phyloP scores from a whole-genome alignment of 2,888 invertebrate species.

The Rosalia funebris region DNA sequence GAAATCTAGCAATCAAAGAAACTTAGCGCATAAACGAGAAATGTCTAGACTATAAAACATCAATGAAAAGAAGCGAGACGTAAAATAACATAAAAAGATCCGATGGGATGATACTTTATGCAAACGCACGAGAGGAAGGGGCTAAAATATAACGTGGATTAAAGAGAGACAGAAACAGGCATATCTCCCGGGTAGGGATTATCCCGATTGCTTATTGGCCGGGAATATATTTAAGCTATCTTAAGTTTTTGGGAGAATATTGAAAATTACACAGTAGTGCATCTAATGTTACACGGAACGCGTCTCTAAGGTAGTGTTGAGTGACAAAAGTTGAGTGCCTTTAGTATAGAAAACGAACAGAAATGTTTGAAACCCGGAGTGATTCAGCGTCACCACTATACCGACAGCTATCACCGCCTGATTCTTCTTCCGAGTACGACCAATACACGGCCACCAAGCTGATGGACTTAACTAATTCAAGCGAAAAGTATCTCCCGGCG shows the following conservation, averaged over 20 bases:
- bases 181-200: slow-evolving; percentile 49
- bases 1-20: not conserved
- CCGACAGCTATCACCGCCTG: slow-evolving; percentile 50
- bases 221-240: slow-evolving; percentile 44
- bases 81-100: slow-evolving; percentile 24
- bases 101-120: slow-evolving; percentile 38
- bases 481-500: slow-evolving; percentile 53
- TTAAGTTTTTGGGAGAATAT: slow-evolving; percentile 48
- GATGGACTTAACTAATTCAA: slow-evolving; percentile 62
- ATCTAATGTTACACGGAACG: slow-evolving; percentile 33
- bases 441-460: slow-evolving; percentile 57
- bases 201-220: slow-evolving; percentile 43
- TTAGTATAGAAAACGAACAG: slow-evolving; percentile 1
- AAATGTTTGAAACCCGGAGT: slow-evolving; percentile 59
- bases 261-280: slow-evolving; percentile 42
- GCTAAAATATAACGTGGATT: slow-evolving; percentile 17
- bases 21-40: slow-evolving; percentile 18
- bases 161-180: slow-evolving; percentile 39
- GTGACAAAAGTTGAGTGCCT: slow-evolving; percentile 33
- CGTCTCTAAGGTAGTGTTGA: slow-evolving; percentile 27
- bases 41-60: slow-evolving; percentile 39
- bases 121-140: slow-evolving; percentile 37
- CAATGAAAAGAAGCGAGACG: slow-evolving; percentile 42
- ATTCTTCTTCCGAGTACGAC: slow-evolving; percentile 51
- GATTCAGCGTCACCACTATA: slow-evolving; percentile 58